Evolutionary conservation across 2,113 vertebrate genomes (phyloP).

Genomic region (Ochotona princeps): DNA sequence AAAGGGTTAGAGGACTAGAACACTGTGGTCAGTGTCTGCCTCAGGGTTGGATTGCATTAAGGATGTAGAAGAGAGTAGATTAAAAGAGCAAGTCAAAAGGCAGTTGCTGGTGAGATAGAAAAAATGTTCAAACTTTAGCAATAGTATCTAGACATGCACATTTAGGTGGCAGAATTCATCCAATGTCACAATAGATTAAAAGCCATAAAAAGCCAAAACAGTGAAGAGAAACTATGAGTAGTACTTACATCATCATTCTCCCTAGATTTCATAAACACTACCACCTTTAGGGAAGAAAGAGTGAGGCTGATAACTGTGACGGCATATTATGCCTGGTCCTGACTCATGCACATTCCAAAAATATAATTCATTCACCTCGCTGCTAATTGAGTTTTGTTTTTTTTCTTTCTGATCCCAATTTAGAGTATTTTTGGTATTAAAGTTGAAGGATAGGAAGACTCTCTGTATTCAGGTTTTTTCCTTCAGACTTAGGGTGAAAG

Average conservation of each 20-base stretch:
- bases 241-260: background rate
- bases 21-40: background rate
- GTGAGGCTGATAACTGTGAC: background rate
- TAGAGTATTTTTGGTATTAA: conserved; percentile 3
- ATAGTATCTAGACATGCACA: no score
- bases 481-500: conserved; percentile 65
- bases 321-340: background rate
- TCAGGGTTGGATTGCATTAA: background rate
- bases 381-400: conserved; percentile 38
- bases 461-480: conserved; percentile 52
- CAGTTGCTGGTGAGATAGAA: background rate
- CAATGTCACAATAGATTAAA: background rate
- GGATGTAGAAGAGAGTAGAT: background rate
- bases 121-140: no score
- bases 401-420: conserved; percentile 24
- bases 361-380: background rate
- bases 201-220: background rate
- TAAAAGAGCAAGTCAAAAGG: conserved; percentile 40
- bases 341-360: background rate
- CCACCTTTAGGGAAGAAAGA: background rate
- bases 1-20: background rate
- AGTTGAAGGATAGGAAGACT: background rate
- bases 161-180: no score
- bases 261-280: background rate
- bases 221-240: background rate